Evolutionary conservation across 2,888 invertebrate species (phyloP).

Genomic region (Eremobia ochroleuca): DNA sequence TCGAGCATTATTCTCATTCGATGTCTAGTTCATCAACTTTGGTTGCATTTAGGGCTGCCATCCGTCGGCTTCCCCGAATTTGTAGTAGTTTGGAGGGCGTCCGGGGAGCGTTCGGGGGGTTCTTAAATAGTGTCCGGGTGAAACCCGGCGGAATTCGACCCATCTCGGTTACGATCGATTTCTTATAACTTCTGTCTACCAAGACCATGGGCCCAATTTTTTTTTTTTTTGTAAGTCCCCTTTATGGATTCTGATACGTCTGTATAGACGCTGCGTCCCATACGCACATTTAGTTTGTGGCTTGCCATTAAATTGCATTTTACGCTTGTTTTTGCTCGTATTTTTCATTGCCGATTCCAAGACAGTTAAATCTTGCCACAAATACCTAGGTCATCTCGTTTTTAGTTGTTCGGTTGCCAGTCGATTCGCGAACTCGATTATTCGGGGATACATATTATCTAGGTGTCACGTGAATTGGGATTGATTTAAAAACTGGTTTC

Average conservation of each 20-base stretch:
- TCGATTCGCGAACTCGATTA: not conserved
- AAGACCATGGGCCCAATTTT: not conserved
- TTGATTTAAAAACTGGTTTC: conserved; percentile 46
- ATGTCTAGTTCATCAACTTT: not conserved
- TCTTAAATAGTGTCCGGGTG: too few species aligned
- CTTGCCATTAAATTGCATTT: conserved; percentile 2
- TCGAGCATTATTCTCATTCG: conserved; percentile 2
- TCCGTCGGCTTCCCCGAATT: too few species aligned
- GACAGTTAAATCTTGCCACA: not conserved
- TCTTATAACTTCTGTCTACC: conserved; percentile 2
- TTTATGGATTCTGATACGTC: not conserved
- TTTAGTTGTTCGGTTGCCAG: not conserved
- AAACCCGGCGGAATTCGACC: not conserved
- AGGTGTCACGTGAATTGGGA: conserved; percentile 38
- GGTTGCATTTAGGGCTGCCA: too few species aligned
- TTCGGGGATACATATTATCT: not conserved
- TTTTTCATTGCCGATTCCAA: conserved; percentile 12
- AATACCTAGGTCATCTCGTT: conserved; percentile 1
- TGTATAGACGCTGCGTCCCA: not conserved
- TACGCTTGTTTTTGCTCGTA: too few species aligned
- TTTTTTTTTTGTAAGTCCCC: not conserved
- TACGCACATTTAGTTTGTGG: too few species aligned
- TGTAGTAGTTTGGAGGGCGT: too few species aligned
- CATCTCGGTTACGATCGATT: not conserved
- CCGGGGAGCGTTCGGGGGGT: too few species aligned